Conservation (phyloP, 2,797 vertebrate genomes). For the Chanos chanos region DNA sequence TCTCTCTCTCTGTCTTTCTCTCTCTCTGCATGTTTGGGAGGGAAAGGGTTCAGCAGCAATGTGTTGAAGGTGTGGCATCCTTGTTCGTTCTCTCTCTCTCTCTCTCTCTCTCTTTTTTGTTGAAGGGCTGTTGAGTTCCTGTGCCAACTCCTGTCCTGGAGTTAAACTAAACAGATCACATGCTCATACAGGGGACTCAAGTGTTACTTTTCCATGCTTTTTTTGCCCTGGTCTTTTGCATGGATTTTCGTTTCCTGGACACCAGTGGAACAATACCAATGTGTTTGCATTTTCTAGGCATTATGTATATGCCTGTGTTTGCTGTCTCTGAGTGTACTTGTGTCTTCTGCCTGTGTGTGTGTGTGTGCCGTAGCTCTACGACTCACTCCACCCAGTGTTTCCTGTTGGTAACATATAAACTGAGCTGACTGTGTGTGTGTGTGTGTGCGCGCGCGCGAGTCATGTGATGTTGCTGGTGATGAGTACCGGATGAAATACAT, state of each 20-base stretch:
- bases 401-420: slow-evolving; percentile 39
- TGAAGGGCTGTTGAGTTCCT: no score
- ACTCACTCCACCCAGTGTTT: slow-evolving; percentile 38
- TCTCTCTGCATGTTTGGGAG: background rate
- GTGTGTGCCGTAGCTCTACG: slow-evolving; percentile 29
- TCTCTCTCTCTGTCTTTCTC: no score
- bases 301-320: slow-evolving; percentile 1
- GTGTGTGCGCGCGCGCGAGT: no score
- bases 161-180: slow-evolving; percentile 12
- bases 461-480: slow-evolving; percentile 24
- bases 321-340: background rate
- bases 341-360: slow-evolving; percentile 5
- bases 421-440: slow-evolving; percentile 39
- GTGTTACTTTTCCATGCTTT: background rate
- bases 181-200: background rate
- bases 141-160: background rate
- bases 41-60: background rate
- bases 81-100: background rate
- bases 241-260: no score
- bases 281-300: background rate
- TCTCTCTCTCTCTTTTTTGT: no score
- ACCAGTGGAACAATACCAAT: no score
- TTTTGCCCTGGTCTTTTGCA: no score
- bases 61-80: background rate
- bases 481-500: background rate